Base-by-base conservation (phyloP, 2,888 invertebrate species). In the Elgonia sp. region DNA sequence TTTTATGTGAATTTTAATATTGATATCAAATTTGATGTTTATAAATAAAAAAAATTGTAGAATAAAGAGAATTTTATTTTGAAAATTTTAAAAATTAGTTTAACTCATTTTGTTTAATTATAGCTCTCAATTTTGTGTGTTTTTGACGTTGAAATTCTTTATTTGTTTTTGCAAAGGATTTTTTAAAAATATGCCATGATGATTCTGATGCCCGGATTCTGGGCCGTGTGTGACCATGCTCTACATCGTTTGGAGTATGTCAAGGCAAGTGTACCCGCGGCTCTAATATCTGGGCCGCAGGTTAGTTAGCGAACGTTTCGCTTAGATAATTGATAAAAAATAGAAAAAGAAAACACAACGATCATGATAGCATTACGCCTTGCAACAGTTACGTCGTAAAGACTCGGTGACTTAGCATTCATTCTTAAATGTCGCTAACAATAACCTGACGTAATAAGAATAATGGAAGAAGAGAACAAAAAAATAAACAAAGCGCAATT, bases 281-380 rank as follows among this genome's bases (percentile, higher is more conserved):
- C 76, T 62, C 20, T 85, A 80, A 85, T 80, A 85, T 85, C 80
- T 79, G 80, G 80, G 77, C 70, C 77, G 65, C 63, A 77, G 63
- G 73, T 80, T 85, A 80, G 79, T 80, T 85, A 85, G 75, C 67
- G 60, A 85, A 72, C 46, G 73, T 62, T 60, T 67, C 21, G 81
- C 76, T 86, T 81, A 81, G 86, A 81, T 86, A 81, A 86, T 86
- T 86, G 86, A 86, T 86, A 81, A 85, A 84, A 69, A 80, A 29
- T 29, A 29, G 29, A 84, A 69, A 77, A 84, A 77, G 50, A 72
- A 77, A 21, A 53, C 53, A 77, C 39, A 65, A 57, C 42, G 57
- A 75, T 85, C 75, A 73, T 75, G 75, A 65, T 76, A 75, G 70
- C n/a, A 63, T 57, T 82, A 70, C 37, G 77, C 73, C 60, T 82